Evolutionary conservation across 2,888 invertebrate genomes (phyloP).

Genomic region (Celastrina argiolus): DNA sequence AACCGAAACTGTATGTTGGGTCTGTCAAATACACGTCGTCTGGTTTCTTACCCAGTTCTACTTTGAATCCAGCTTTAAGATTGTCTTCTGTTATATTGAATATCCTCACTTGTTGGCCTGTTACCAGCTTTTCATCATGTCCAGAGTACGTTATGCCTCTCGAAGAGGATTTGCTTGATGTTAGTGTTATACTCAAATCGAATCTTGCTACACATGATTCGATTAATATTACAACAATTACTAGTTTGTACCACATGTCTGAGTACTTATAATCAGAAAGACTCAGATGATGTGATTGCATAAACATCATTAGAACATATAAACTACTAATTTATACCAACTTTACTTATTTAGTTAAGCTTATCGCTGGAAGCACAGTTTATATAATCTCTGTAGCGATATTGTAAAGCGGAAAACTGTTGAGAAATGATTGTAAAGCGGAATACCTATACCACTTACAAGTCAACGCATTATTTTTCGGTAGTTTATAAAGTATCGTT

Average conservation of each 20-base stretch:
- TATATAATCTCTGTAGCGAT: too few relatives aligned
- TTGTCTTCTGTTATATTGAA: slow-evolving; percentile 54
- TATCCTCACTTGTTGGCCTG: slow-evolving; percentile 45
- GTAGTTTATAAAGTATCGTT: neutral
- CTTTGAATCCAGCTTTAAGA: slow-evolving; percentile 47
- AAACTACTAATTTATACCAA: neutral
- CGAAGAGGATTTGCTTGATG: slow-evolving; percentile 38
- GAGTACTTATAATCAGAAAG: neutral
- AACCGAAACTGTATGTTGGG: slow-evolving; percentile 51
- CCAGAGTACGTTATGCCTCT: slow-evolving; percentile 39
- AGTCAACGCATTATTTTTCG: too few relatives aligned
- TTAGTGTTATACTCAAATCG: slow-evolving; percentile 43
- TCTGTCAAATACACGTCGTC: slow-evolving; percentile 52
- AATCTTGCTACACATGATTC: slow-evolving; percentile 40
- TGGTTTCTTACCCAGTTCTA: slow-evolving; percentile 52
- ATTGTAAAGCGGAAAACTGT: too few relatives aligned
- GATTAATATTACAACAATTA: neutral
- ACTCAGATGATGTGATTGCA: neutral
- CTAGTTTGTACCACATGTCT: neutral
- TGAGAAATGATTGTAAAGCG: too few relatives aligned
- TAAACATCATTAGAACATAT: neutral
- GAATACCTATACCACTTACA: too few relatives aligned
- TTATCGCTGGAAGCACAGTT: neutral
- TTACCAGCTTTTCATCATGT: slow-evolving; percentile 45
- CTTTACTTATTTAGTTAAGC: neutral